A percentile compares a stretch with the other conserved stretches of the same genome.
Evolutionary conservation across 2,797 vertebrate species (phyloP).

Genomic region (Pantherophis alleghaniensis): DNA sequence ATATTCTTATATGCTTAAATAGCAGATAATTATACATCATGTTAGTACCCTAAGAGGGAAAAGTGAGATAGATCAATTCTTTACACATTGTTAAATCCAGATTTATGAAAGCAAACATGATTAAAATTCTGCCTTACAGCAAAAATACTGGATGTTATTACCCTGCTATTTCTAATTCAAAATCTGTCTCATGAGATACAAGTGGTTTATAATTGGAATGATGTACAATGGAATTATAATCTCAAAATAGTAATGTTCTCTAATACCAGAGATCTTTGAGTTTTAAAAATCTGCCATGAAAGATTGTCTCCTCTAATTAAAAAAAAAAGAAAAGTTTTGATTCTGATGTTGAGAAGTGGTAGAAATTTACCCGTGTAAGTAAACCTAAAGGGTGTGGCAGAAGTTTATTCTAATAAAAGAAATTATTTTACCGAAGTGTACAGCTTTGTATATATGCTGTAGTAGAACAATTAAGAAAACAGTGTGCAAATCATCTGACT

Average conservation of each 20-base stretch:
- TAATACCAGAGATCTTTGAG: neutral
- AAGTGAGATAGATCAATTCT: conserved; percentile 48
- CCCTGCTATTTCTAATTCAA: conserved; percentile 29
- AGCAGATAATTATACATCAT: conserved; percentile 40
- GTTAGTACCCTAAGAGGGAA: neutral
- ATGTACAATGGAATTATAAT: neutral
- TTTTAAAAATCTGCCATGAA: conserved; percentile 9
- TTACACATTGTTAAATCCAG: conserved; percentile 43
- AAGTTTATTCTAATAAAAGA: neutral
- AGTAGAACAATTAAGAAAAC: neutral
- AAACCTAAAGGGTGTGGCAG: neutral
- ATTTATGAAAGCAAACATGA: conserved; percentile 44
- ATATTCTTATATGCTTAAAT: conserved; percentile 18
- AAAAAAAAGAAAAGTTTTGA: neutral
- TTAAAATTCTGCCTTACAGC: conserved; percentile 38
- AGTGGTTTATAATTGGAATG: conserved; percentile 19
- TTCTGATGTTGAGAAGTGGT: neutral
- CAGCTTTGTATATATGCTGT: neutral
- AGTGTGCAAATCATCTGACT: neutral
- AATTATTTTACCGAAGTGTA: neutral
- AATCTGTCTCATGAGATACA: neutral
- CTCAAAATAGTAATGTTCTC: neutral
- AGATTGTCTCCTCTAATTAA: neutral
- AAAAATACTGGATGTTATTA: conserved; percentile 23
- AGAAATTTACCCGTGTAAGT: neutral